These are phyloP conservation scores for Scarus forsteni DNA, from an alignment of 2,797 vertebrate genomes.

Conservation along the genomic window DNA sequence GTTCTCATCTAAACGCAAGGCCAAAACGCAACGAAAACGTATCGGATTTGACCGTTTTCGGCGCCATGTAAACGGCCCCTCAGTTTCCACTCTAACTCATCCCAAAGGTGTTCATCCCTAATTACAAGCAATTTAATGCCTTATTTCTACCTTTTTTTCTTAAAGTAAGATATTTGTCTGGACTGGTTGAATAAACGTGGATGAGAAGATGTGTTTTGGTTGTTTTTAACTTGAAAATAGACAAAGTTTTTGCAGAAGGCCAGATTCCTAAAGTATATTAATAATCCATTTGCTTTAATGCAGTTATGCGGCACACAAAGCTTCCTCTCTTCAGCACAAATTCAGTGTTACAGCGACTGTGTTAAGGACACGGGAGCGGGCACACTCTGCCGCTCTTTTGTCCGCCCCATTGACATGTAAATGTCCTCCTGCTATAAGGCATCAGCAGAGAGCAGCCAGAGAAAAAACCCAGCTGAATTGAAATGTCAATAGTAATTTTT, in stretches of 20 bases:
- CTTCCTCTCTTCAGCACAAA: conserved; percentile 37
- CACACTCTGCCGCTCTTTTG: conserved; percentile 77
- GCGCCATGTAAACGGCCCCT: no score
- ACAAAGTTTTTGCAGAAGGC: not conserved
- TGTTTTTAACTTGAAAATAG: no score
- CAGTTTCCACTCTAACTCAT: no score
- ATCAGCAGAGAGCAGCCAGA: conserved; percentile 84
- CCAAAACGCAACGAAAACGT: no score
- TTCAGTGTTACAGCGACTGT: conserved; percentile 64
- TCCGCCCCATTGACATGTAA: conserved; percentile 89
- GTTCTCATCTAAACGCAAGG: no score
- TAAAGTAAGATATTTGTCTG: no score
- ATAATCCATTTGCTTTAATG: conserved; percentile 41
- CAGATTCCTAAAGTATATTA: conserved; percentile 15
- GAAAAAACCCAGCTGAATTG: conserved; percentile 87
- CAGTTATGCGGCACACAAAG: conserved; percentile 28
- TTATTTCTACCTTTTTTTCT: no score
- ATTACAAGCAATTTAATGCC: no score
- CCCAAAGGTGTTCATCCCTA: no score
- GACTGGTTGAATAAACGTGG: no score
- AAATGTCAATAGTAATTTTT: conserved; percentile 97
- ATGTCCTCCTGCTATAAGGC: conserved; percentile 82
- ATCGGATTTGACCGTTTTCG: no score
- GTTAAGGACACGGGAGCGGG: conserved; percentile 68
- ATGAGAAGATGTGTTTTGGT: no score